Evolutionary conservation across 30 jellyfish, hydroid and myxozoan species (phyloP).

Genomic region (Aurelia sp.): DNA sequence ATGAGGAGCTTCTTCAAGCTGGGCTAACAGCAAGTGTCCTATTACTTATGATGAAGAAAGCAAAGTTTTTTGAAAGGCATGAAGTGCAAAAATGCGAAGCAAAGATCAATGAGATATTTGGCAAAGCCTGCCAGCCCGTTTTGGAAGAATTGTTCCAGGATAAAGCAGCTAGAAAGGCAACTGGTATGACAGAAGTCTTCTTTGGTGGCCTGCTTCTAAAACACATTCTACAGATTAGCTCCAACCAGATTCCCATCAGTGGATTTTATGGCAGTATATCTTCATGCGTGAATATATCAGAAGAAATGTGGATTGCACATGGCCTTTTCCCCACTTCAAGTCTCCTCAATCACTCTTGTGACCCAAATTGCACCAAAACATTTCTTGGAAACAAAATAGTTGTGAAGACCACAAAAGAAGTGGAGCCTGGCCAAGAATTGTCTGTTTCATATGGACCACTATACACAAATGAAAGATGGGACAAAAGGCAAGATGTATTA

Average conservation of each 20-base stretch:
- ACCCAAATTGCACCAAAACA: constrained; percentile 68
- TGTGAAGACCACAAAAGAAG: constrained; percentile 46
- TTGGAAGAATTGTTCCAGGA: background rate
- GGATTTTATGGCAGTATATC: constrained; percentile 10
- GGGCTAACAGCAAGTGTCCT: constrained; percentile 62
- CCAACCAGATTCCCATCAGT: constrained; percentile 91
- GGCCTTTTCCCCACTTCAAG: constrained; percentile 86
- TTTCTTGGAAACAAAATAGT: constrained; percentile 63
- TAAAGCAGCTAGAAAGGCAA: background rate
- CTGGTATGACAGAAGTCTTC: background rate
- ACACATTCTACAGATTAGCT: constrained; percentile 85
- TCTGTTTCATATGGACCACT: constrained; percentile 94
- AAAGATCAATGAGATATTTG: background rate
- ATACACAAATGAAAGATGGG: constrained; percentile 62
- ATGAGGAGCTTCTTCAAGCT: constrained; percentile 67
- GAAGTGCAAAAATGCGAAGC: background rate
- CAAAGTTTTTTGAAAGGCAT: constrained; percentile 18
- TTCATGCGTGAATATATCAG: constrained; percentile 53
- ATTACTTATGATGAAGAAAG: constrained; percentile 20
- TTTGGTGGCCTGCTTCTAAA: constrained; percentile 71
- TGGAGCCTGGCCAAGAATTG: constrained; percentile 74
- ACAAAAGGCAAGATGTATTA: constrained; percentile 63
- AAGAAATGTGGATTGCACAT: constrained; percentile 81
- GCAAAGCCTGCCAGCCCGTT: constrained; percentile 7
- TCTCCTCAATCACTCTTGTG: constrained; percentile 92